Evolutionary conservation across 2,113 vertebrate species (phyloP), one percentile per base, ranked within the genome.

Genomic region (Halcyon senegalensis): DNA sequence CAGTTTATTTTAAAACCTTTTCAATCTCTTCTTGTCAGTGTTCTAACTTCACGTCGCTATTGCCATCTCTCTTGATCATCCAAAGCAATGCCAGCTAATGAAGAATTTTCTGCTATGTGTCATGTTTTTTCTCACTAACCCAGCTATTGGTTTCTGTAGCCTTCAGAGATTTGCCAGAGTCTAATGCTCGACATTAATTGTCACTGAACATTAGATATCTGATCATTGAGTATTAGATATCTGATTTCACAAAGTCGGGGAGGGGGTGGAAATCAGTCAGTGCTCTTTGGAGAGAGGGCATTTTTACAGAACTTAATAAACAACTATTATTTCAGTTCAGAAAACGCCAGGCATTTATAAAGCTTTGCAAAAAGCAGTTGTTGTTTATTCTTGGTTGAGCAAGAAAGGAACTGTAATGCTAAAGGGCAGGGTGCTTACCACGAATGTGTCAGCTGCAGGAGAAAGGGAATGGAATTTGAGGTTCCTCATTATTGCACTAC

Each of bases 251-350:
- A 37, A 55, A 16, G 35, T 31, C 8, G 16, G 17, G 9, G 12
- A 5, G 6, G 2, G 6, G 16, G 6, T 1, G 6, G 16, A 10
- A 27, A 84, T 31, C 16, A 53, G 11, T 25, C 9, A 5, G 39
- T 76, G 50, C 17, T 64, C 59, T 84, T 46, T 55, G 39, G 27
- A 44, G 51, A 67, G 23, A 11, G 33, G 23, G 37, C 20, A 8
- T 58, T 78, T 55, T 56, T 35, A 5, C 8, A 46, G 59, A 27
- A 35, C 35, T 35, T 35, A 35, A 35, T 35, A 35, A 35, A 35
- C 35, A 35, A 35, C 35, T 35, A 35, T 35, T 35, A 35, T 35
- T 35, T 62, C 43, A 14, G 13, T 24, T 16, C 11, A 48, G 27
- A n/a, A 59, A 81, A n/a, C 50, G 31, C 20, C 58, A 85, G 58